Evolutionary conservation across 2,797 vertebrate species (phyloP), one percentile per base, ranked within the genome.

Genomic region (Tapirus indicus): DNA sequence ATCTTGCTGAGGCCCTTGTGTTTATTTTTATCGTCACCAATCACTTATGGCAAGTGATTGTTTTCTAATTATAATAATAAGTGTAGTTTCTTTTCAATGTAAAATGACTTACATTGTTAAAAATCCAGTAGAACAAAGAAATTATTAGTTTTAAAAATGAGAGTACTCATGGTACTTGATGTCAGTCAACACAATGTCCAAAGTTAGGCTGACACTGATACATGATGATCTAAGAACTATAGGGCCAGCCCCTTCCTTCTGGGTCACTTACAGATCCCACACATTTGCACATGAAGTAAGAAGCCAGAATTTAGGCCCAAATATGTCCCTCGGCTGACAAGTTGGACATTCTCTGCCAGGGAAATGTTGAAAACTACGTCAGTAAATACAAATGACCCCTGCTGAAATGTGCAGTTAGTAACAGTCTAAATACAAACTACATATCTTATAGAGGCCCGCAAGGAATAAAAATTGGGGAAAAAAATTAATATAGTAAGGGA

Each of bases 21-120:
- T 75, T 56, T 75, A 69, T 71, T 62, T 85, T 62, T 79, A 77
- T 32, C 29, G 6, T 41, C 23, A 9, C 35, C 38, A 83, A 77
- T 83, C 58, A 84, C 62, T 64, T 16, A 21, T 0, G 7, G 62
- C 10, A 56, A 54, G 23, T 78, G 77, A 74, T 21, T 64, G 12
- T 72, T 66, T 74, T 85, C 80, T 93, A 77, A 96, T 16, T 75
- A 41, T 4, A 77, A 25, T 79, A 82, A 77, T 62, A 92, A 41
- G 20, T 38, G 20, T 13, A 47, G 17, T 32, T 93, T 94, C 85
- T 89, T 94, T 78, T 18, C 38, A 5, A 23, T 68, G 18, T 35
- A 66, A 80, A 72, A 87, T 84, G 35, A 89, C 35, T 78, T 44
- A 71, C 20, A 4, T 47, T 80, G 77, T 86, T 21, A 29, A 82